Base-by-base conservation (phyloP, 2,113 vertebrate genomes). In the Osmerus mordax region DNA sequence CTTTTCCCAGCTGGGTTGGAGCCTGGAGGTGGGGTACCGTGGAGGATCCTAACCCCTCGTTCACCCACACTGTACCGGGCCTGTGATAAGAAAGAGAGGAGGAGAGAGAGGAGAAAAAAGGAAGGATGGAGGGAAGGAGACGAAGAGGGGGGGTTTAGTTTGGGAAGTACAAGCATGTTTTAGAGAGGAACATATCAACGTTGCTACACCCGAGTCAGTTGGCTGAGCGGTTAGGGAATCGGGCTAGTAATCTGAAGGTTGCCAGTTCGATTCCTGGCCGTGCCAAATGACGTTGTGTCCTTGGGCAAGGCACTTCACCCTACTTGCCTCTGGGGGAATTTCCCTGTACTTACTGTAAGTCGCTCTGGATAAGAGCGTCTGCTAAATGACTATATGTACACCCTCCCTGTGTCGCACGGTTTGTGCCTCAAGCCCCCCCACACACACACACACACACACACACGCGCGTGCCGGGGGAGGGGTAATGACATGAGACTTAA, bases 1-100 rank as follows among this genome's bases (percentile, higher is more conserved):
- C 90, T 91, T 89, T 91, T 91, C 89, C 89, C 87, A 88, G 87
- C 80, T 79, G 88, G 85, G 84, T 78, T 89, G 89, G 88, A 85
- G 87, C 84, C 89, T 79, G 83, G 76, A 60, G 84, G 81, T 81
- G 81, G 83, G 74, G 87, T 82, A 86, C 87, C 80, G 84, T 89
- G 77, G 47, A 74, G 87, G 75, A 91, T 87, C 82, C 88, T 90
- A 84, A 91, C 86, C 69, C 83, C 87, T 84, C 88, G 84, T 80
- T 89, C 88, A 79, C 82, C 88, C 77, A 88, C 86, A 87, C 82
- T 87, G 89, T 90, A 91, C 82, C 87, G 88, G 86, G 84, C 89
- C 89, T 91, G 90, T 89, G 88, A 84, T 88, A 80, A 87, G 81
- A 81, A 65, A 89, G 77, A 87, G 58, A 85, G 70, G 64, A 32